These are phyloP conservation scores for Drosophila monieri DNA, from an alignment of 2,888 invertebrate genomes.

Conservation along the genomic window DNA sequence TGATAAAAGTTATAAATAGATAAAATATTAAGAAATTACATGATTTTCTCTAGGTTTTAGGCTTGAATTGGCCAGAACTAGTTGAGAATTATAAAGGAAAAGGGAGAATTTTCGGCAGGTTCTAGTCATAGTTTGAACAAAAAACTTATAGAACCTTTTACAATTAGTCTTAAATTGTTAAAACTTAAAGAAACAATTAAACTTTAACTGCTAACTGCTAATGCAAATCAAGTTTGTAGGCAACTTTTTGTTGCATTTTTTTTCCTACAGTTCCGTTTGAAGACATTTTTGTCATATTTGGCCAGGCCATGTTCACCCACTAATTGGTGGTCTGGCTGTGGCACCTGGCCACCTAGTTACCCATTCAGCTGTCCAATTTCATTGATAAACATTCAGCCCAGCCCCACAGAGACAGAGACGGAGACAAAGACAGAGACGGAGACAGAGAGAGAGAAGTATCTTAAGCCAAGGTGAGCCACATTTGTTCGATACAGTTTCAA, in stretches of 20 bases:
- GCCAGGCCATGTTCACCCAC: constrained; percentile 23
- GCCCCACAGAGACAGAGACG: constrained; percentile 33
- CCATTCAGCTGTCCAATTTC: constrained; percentile 69
- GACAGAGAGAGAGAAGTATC: constrained; percentile 31
- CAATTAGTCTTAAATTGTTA: no score
- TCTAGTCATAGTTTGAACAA: no score
- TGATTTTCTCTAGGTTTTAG: no score
- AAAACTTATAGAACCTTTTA: no score
- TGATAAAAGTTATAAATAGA: neutral
- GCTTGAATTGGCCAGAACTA: no score
- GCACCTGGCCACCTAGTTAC: constrained; percentile 57
- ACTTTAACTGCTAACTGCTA: no score
- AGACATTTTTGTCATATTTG: constrained; percentile 19
- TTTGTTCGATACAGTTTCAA: constrained; percentile 37
- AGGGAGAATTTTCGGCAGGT: no score
- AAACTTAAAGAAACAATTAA: no score
- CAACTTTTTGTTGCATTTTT: neutral
- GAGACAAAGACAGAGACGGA: constrained; percentile 37
- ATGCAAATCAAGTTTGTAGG: neutral
- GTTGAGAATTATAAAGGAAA: no score
- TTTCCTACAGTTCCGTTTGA: neutral
- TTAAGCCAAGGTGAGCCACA: constrained; percentile 70
- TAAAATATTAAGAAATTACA: no score
- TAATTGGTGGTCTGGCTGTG: constrained; percentile 31
- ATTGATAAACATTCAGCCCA: constrained; percentile 62